These are phyloP conservation scores for Thymelicus lineola DNA, from an alignment of 2,888 invertebrate genomes.

Conservation along the genomic window DNA sequence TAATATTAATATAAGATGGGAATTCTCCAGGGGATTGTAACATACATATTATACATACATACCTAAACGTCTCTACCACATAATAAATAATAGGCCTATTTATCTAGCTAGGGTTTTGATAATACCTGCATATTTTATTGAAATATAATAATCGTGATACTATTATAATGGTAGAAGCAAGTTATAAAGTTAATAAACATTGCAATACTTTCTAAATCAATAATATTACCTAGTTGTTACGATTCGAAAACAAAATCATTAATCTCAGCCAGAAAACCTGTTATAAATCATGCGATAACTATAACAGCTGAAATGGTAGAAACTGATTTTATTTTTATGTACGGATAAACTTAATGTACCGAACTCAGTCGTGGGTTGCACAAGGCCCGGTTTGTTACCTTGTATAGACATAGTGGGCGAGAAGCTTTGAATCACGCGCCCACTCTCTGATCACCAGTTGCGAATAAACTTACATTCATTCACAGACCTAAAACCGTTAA, in stretches of 20 bases:
- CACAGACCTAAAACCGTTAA: slow-evolving; percentile 38
- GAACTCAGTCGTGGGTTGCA: slow-evolving; percentile 61
- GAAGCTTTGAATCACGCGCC: slow-evolving; percentile 72
- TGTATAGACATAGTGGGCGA: slow-evolving; percentile 63
- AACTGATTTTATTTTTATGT: slow-evolving; percentile 3
- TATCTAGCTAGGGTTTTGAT: too few relatives aligned
- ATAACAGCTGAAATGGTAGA: not conserved
- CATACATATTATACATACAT: too few relatives aligned
- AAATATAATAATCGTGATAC: too few relatives aligned
- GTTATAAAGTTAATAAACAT: too few relatives aligned
- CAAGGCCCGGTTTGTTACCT: slow-evolving; percentile 58
- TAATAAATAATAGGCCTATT: too few relatives aligned
- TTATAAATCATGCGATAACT: not conserved
- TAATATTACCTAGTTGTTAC: too few relatives aligned
- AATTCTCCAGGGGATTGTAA: too few relatives aligned
- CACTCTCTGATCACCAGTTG: slow-evolving; percentile 60
- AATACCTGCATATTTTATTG: too few relatives aligned
- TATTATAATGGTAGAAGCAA: too few relatives aligned
- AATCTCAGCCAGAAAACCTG: not conserved
- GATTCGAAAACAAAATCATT: not conserved
- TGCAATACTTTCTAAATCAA: too few relatives aligned
- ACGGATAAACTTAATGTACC: slow-evolving; percentile 43
- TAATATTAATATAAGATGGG: too few relatives aligned
- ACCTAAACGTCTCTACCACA: too few relatives aligned
- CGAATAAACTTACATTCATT: slow-evolving; percentile 43